A percentile compares a stretch with the other conserved stretches of the same genome.
Conservation (phyloP, 2,888 invertebrate genomes). For the Cerceris rybyensis region DNA sequence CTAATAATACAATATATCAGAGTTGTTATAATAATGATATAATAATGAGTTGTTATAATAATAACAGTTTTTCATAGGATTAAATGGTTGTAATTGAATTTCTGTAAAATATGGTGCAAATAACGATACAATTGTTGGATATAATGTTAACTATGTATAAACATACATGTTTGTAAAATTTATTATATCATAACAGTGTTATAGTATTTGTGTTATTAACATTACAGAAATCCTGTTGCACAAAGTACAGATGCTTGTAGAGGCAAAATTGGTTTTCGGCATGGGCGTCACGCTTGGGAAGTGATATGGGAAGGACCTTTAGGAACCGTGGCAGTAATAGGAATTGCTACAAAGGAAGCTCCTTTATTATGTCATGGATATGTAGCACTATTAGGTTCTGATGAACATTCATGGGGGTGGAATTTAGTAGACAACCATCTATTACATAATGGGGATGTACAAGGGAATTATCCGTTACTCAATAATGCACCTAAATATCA, state of each 20-base stretch:
- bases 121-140: no score
- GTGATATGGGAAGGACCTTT: slow-evolving; percentile 99
- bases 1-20: background rate
- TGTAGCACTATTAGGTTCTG: slow-evolving; percentile 95
- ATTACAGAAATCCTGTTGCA: slow-evolving; percentile 94
- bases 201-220: background rate
- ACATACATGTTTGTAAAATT: no score
- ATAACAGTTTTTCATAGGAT: no score
- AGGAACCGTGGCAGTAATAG: slow-evolving; percentile 98
- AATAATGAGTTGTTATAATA: background rate
- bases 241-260: slow-evolving; percentile 98
- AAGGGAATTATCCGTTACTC: slow-evolving; percentile 95
- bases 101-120: no score
- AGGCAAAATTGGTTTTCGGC: slow-evolving; percentile 94
- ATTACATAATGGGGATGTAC: slow-evolving; percentile 97
- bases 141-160: no score
- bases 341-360: slow-evolving; percentile 96
- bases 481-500: slow-evolving; percentile 99
- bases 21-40: background rate
- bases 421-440: slow-evolving; percentile 99
- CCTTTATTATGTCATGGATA: slow-evolving; percentile 97
- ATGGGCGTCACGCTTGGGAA: slow-evolving; percentile 98
- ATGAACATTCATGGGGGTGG: slow-evolving; percentile 99
- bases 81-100: no score
- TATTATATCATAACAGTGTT: background rate